Evolutionary conservation across 2,113 vertebrate genomes (phyloP).

Genomic region (Mobula birostris): DNA sequence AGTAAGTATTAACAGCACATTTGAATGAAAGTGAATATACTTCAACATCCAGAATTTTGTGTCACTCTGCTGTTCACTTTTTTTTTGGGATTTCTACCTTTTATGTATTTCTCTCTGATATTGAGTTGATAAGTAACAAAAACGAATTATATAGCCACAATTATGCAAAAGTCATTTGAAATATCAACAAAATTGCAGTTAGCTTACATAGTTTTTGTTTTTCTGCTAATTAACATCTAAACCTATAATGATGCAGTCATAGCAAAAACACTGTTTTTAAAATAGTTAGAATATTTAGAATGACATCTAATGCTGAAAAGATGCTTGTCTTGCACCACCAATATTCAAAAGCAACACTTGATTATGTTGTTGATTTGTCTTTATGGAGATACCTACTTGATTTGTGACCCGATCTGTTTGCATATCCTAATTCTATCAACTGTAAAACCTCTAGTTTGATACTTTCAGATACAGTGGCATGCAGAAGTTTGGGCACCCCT

Average conservation of each 20-base stretch:
- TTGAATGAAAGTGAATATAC: not conserved
- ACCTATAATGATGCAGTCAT: not conserved
- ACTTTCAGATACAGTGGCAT: not conserved
- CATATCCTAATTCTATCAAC: not conserved
- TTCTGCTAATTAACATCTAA: not conserved
- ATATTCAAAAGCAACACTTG: not conserved
- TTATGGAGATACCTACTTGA: not conserved
- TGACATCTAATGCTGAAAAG: no score
- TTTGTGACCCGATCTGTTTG: not conserved
- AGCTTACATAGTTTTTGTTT: not conserved
- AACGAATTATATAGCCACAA: not conserved
- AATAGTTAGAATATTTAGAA: no score
- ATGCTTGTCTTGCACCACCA: no score
- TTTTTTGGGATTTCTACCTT: not conserved
- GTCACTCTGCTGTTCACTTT: not conserved
- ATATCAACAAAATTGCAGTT: not conserved
- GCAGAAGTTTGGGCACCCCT: no score
- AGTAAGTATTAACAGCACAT: conserved; percentile 58
- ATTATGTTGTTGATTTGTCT: not conserved
- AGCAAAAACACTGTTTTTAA: no score
- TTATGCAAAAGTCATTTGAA: not conserved
- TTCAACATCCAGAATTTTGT: not conserved
- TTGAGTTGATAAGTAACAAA: not conserved
- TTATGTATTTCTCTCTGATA: not conserved
- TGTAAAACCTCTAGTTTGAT: not conserved